phyloP scores from a whole-genome alignment of 2,797 vertebrate genomes.

The Pseudopleuronectes americanus region DNA sequence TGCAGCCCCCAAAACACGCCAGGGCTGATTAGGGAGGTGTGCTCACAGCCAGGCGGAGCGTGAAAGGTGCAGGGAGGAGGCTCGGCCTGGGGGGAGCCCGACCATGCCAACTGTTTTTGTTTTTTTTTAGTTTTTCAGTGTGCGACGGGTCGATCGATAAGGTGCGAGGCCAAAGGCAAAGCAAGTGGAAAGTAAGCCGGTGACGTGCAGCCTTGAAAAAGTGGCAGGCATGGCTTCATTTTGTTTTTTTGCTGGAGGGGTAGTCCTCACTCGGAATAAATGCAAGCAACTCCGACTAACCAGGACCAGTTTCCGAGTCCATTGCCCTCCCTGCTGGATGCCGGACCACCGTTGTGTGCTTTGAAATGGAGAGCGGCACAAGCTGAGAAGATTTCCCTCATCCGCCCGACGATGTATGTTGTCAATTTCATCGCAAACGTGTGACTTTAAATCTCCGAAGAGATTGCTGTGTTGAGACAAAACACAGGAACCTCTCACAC shows the following conservation, averaged over 20 bases:
- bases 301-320: conserved; percentile 22
- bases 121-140: conserved; percentile 37
- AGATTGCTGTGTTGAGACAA: conserved; percentile 59
- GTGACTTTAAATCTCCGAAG: conserved; percentile 56
- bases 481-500: conserved; percentile 57
- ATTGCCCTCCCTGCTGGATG: conserved; percentile 38
- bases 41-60: conserved; percentile 64
- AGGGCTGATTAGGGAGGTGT: conserved; percentile 78
- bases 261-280: conserved; percentile 48
- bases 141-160: conserved; percentile 70
- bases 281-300: conserved; percentile 12
- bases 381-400: conserved; percentile 34
- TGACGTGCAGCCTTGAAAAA: conserved; percentile 53
- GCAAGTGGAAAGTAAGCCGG: conserved; percentile 53
- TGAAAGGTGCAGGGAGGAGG: conserved; percentile 69
- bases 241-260: conserved; percentile 43
- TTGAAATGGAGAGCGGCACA: conserved; percentile 6
- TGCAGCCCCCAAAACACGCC: conserved; percentile 72
- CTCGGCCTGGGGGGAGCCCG: conserved; percentile 47
- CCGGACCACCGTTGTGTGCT: neutral
- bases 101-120: conserved; percentile 36
- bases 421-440: conserved; percentile 60
- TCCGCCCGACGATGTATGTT: conserved; percentile 39
- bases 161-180: conserved; percentile 66
- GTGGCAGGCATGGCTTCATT: conserved; percentile 61